A percentile compares a stretch with the other conserved stretches of the same genome.
Evolutionary conservation across 1,140 invertebrate genomes (phyloP).

Genomic region (Phymorhynchus buccinoides): DNA sequence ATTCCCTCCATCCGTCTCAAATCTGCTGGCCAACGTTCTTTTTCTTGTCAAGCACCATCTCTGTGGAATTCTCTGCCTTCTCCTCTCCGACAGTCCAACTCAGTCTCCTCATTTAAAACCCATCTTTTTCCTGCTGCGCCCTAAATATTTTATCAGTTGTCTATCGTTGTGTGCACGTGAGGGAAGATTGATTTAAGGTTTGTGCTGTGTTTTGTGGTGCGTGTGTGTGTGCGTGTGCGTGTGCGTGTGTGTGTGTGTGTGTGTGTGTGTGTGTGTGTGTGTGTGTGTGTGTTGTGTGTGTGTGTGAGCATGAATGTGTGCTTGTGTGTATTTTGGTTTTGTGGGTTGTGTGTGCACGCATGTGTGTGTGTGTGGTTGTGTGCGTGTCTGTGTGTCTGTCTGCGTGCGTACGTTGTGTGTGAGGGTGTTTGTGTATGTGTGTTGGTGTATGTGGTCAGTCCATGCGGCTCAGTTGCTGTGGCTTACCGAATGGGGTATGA

Average conservation of each 20-base stretch:
- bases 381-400: constrained; percentile 20
- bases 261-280: constrained; percentile 10
- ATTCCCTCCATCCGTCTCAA: too few species aligned
- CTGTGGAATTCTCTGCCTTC: too few species aligned
- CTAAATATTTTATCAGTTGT: too few species aligned
- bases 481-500: too few species aligned
- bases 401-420: neutral
- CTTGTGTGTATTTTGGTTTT: neutral
- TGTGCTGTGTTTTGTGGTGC: neutral
- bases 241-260: constrained; percentile 15
- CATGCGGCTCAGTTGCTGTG: too few species aligned
- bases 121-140: too few species aligned
- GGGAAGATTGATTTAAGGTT: too few species aligned
- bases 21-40: too few species aligned
- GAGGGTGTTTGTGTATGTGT: neutral
- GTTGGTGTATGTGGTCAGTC: neutral
- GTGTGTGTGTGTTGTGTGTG: constrained; percentile 26
- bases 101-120: too few species aligned
- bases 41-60: too few species aligned
- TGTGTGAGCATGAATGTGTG: neutral
- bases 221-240: constrained; percentile 13
- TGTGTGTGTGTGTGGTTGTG: constrained; percentile 29
- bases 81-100: too few species aligned
- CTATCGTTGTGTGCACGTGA: too few species aligned
- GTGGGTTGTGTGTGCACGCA: neutral